phyloP scores from a whole-genome alignment of 1,140 invertebrate species.

The Pemphigus obesinymphae region DNA sequence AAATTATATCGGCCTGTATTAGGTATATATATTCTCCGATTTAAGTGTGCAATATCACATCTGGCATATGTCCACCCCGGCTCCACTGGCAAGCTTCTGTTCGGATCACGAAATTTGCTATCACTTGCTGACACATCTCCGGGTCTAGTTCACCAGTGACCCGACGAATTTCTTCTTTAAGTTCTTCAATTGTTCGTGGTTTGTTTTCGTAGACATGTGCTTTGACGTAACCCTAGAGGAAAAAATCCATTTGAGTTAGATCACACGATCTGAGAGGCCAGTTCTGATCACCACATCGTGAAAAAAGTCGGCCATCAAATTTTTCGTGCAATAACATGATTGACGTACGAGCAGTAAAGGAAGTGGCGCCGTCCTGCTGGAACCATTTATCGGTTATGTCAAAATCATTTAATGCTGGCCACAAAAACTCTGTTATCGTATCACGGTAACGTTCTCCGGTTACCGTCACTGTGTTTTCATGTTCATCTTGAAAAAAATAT shows the following conservation, averaged over 20 bases:
- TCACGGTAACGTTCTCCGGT: conserved; percentile 45
- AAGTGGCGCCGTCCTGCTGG: not conserved
- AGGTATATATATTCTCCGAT: not conserved
- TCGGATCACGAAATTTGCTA: not conserved
- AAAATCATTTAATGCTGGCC: not conserved
- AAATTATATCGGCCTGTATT: not conserved
- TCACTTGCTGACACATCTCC: too few species aligned
- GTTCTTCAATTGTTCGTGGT: too few species aligned
- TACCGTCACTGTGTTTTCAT: conserved; percentile 45
- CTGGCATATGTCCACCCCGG: not conserved
- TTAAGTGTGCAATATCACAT: not conserved
- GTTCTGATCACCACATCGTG: not conserved
- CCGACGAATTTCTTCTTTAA: too few species aligned
- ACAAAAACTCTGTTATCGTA: conserved; percentile 25
- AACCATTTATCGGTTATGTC: not conserved
- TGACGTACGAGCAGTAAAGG: not conserved
- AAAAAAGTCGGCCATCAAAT: not conserved
- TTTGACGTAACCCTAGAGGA: conserved; percentile 46
- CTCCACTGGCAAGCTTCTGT: not conserved
- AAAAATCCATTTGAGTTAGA: not conserved
- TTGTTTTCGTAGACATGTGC: not conserved
- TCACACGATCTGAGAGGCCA: not conserved
- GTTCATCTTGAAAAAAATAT: conserved; percentile 47
- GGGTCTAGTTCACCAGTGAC: too few species aligned
- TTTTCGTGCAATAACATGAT: too few species aligned